Base-by-base conservation (phyloP, 2,888 invertebrate species). In the Coleophora deauratella region DNA sequence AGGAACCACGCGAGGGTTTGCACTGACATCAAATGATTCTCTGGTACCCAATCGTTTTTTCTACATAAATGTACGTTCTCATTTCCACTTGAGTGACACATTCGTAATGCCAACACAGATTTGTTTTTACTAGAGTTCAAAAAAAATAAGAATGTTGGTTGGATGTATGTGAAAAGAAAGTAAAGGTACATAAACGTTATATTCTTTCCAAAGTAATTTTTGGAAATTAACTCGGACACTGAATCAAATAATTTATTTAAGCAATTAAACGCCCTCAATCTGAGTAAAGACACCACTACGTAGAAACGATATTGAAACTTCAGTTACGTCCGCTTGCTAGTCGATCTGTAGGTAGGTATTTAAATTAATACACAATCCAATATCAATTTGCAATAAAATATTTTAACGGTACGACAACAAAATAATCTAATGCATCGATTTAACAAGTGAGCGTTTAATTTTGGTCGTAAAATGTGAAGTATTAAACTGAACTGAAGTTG, bases 241-340 rank as follows among this genome's bases (percentile, higher is more conserved):
- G 63, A 63, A 67, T 64, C 63, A 62, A 54, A 52, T 34, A 54
- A 67, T 66, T 67, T 64, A 69, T 66, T 65, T 59, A 55, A 60
- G 61, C 66, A 67, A 72, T 63, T 62, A 68, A 69, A 67, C 64
- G 62, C 64, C 63, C 62, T 59, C 64, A 57, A 57, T 63, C 54
- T 51, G 52, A 54, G 49, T 44, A 49, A 51, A 61, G 53, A 56
- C 3, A 21, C 21, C 49, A 52, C 49, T 49, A 57, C 52, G 52
- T 57, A 54, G 49, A 56, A 62, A 59, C 54, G 60, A 62, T 68
- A 66, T 66, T 65, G 58, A 67, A 65, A 54, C 55, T 59, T 57
- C 52, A 58, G 51, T 50, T 49, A 52, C 53, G 53, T 51, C 49
- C 47, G 44, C 45, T 44, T 43, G 41, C 43, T 37, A 46, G 39